These are phyloP conservation scores for Equus przewalskii DNA, from an alignment of 2,113 vertebrate species.

Conservation along the genomic window DNA sequence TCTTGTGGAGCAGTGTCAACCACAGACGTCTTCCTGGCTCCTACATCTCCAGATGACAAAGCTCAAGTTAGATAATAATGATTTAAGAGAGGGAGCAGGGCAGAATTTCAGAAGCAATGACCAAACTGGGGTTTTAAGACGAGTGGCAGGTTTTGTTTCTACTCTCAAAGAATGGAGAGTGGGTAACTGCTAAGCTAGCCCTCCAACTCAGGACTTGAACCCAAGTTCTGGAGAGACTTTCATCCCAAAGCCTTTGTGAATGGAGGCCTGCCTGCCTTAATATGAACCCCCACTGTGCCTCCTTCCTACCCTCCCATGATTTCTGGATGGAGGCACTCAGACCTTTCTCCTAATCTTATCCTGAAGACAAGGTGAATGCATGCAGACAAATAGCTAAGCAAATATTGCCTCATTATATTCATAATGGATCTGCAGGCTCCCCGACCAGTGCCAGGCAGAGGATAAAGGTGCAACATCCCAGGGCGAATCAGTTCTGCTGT, in stretches of 20 bases:
- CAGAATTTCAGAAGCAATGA: background rate
- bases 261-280: background rate
- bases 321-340: background rate
- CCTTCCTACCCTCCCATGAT: background rate
- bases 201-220: background rate
- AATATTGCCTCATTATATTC: background rate
- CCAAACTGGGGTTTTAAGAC: background rate
- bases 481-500: background rate
- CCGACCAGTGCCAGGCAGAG: background rate
- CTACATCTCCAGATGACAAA: background rate
- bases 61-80: background rate
- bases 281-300: too few relatives aligned
- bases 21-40: background rate
- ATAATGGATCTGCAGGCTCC: background rate
- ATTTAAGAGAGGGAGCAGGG: background rate
- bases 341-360: background rate
- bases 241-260: background rate
- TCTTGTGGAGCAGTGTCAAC: background rate
- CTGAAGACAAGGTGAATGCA: background rate
- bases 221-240: background rate
- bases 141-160: background rate
- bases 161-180: background rate
- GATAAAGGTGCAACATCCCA: background rate
- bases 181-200: background rate
- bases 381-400: background rate